These are phyloP conservation scores for Coregonus sp. DNA, from an alignment of 2,797 vertebrate species.

Conservation along the genomic window DNA sequence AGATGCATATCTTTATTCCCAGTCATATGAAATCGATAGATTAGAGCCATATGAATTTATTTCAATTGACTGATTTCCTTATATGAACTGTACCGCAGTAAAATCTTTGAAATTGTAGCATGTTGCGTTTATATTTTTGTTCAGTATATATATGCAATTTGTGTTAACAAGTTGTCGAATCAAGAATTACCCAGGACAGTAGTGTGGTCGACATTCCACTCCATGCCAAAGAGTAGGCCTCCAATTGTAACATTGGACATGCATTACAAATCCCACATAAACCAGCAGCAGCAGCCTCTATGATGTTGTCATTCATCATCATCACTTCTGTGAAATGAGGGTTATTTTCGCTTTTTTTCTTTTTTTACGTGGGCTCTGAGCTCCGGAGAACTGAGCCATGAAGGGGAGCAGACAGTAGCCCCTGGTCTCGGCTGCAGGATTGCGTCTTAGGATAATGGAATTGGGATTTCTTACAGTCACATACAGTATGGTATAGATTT, in stretches of 20 bases:
- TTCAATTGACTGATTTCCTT: too few species aligned
- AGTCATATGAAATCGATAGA: too few species aligned
- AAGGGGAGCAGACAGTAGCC: background rate
- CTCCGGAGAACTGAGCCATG: background rate
- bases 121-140: too few species aligned
- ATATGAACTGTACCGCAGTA: too few species aligned
- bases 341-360: background rate
- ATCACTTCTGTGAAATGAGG: background rate
- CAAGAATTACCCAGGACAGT: too few species aligned
- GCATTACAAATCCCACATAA: background rate
- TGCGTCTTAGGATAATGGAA: background rate
- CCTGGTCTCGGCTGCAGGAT: background rate
- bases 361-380: background rate
- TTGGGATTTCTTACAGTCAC: constrained; percentile 8
- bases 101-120: too few species aligned
- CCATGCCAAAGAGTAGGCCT: background rate
- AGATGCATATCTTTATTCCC: too few species aligned
- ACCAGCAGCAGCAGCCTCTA: background rate
- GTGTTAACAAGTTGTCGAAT: too few species aligned
- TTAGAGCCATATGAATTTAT: too few species aligned
- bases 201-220: background rate
- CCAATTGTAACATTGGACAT: background rate
- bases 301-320: background rate
- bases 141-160: too few species aligned
- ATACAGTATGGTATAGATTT: constrained; percentile 42